phyloP scores from a whole-genome alignment of 37 sponge, comb jelly and placozoan genomes.

The Beroe forskalii region DNA sequence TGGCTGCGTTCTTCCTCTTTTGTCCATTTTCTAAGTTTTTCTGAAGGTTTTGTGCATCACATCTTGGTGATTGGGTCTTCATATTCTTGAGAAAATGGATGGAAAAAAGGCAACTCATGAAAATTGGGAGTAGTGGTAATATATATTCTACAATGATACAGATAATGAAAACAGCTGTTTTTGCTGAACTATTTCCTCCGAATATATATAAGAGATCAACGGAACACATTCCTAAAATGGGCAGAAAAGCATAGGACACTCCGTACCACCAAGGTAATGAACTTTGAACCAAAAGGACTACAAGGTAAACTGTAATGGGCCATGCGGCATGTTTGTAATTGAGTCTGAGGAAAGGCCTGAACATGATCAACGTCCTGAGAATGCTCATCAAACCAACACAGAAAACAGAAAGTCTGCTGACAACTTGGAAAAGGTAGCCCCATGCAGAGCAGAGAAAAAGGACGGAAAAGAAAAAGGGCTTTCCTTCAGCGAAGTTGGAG shows the following conservation, averaged over 20 bases:
- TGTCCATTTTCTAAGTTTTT: too few species aligned
- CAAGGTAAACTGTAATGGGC: not conserved
- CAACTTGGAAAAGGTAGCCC: not conserved
- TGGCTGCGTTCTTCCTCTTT: not conserved
- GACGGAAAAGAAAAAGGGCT: not conserved
- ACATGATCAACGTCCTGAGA: not conserved
- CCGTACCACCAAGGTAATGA: conserved; percentile 23
- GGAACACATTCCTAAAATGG: not conserved
- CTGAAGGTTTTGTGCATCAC: not conserved
- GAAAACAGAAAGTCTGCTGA: not conserved
- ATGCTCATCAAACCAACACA: conserved; percentile 25
- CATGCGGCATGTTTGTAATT: not conserved
- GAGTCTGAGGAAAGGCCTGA: not conserved
- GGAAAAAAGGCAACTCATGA: conserved; percentile 11
- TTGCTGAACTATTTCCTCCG: not conserved
- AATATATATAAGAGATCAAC: not conserved
- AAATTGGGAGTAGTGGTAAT: not conserved
- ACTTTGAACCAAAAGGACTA: not conserved
- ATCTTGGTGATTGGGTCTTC: not conserved
- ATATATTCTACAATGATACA: not conserved
- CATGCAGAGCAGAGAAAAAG: not conserved
- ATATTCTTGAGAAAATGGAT: not conserved
- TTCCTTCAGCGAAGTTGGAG: not conserved
- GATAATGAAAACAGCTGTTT: not conserved
- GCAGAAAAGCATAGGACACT: not conserved